A percentile compares a stretch with the other conserved stretches of the same genome.
Conservation (phyloP, 2,113 vertebrate species). For the Tragelaphus imberbis region DNA sequence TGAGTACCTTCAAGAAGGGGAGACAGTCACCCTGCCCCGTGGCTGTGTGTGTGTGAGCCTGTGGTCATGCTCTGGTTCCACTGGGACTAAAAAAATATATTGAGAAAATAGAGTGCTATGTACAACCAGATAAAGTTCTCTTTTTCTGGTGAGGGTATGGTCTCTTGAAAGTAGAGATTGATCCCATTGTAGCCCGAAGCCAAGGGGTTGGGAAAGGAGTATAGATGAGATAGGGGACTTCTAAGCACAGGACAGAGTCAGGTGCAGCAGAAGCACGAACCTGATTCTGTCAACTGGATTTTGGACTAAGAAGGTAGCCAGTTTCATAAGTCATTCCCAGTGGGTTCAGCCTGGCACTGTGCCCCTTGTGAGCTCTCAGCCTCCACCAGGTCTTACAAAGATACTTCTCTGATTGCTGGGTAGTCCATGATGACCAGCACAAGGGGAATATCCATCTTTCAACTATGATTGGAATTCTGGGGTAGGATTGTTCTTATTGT, state of each 20-base stretch:
- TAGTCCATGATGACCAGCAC: background rate
- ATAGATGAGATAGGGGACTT: too few species aligned
- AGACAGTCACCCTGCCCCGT: background rate
- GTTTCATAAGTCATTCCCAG: background rate
- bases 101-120: background rate
- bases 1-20: background rate
- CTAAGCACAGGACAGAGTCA: background rate
- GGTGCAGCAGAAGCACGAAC: background rate
- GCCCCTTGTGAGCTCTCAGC: background rate
- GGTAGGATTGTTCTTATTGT: background rate
- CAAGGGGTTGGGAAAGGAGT: background rate
- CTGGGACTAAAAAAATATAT: background rate
- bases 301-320: background rate
- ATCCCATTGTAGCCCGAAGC: background rate
- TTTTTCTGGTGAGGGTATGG: background rate
- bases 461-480: background rate
- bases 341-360: fast-evolving
- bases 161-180: background rate
- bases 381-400: background rate
- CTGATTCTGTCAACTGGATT: background rate
- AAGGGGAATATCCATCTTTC: background rate
- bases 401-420: background rate
- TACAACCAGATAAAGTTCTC: background rate
- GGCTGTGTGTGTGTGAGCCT: background rate
- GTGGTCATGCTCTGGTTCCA: background rate